Evolutionary conservation across 2,888 invertebrate genomes (phyloP), one percentile per base, ranked within the genome.

Genomic region (Eupithecia centaureata): DNA sequence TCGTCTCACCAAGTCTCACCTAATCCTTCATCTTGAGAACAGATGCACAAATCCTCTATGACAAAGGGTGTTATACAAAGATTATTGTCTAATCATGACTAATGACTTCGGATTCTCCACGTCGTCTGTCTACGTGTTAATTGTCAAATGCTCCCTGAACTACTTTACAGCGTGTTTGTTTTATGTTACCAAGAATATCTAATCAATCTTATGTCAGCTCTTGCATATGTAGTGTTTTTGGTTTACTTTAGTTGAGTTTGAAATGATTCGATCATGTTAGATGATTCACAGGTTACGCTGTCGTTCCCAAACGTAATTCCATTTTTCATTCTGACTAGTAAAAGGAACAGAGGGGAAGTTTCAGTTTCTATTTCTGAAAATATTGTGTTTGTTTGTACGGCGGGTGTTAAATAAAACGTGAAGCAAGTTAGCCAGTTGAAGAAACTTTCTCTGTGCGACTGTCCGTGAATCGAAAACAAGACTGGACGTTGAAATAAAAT

Each of bases 61-160:
- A 90, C 88, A 88, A 86, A 90, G 87, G 86, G 80, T 88, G 87
- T 89, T 89, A 87, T 87, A 87, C 83, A 73, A 87, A 91, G 90
- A 91, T 91, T 90, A 91, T 89, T 86, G 78, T 85, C 78, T 84
- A 87, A 89, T 90, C 87, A 90, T 89, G 91, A 92, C 88, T 91
- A 92, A 92, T 91, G 89, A 87, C 84, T 79, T 82, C 82, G 79
- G 82, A 84, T 82, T 83, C 83, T 81, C 81, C 79, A 67, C 57
- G 78, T 81, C 81, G 82, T 80, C 80, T 78, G 78, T 84, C 82
- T 86, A 85, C 82, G 86, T 89, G 90, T 90, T 92, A 91, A 91
- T 91, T 89, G 88, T 89, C 80, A 85, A 86, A 87, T 85, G 83
- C 83, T 84, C 79, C 87, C 79, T 82, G 82, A 83, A 89, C 89